Base-by-base conservation (phyloP, 1,140 invertebrate species). In the Lineus longissimus region DNA sequence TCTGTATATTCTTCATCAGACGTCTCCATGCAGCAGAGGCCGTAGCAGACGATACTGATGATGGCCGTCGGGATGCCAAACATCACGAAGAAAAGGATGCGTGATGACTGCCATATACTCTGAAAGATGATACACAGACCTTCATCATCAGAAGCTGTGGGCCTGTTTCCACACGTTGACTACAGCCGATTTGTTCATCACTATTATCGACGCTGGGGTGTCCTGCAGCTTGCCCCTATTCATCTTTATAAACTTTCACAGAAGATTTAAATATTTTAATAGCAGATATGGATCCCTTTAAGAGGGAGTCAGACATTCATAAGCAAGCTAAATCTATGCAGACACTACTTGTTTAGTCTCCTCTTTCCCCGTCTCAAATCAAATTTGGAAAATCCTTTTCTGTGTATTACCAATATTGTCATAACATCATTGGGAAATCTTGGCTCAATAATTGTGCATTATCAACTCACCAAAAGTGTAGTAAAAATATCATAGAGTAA, bases 21-120 rank as follows among this genome's bases (percentile, higher is more conserved):
- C 1, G 73, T 65, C 11, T 79, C 77, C 76, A 81, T 74, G 66
- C 77, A 81, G 58, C 78, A 81, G 31, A 81, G 67, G 56, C 77
- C 77, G 56, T 81, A 81, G 64, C 78, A 81, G 22, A 81, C 73
- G 22, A 79, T 68, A 63, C 75, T 75, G 57, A 81, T 75, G 36
- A 81, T 76, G 7, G 70, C 62, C 2, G 73, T 76, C 13, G 78
- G 78, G 47, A 81, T 70, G 43, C 78, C 76, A 68, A 81, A 81
- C 74, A 81, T 76, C 33, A 81, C 62, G 60, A 81, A 66, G 63
- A 78, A 78, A 57, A 81, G 72, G 76, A 76, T 78, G 1, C 73
- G 62, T 0, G 78, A 81, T 23, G 76, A 71, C 64, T 74, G 67
- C 73, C 76, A 81, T 19, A 81, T 75, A 55, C 73, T 70, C 78